Evolutionary conservation across 92 coral and sea anemone species (phyloP), one percentile per base, ranked within the genome.

Genomic region (Muricea muricata): DNA sequence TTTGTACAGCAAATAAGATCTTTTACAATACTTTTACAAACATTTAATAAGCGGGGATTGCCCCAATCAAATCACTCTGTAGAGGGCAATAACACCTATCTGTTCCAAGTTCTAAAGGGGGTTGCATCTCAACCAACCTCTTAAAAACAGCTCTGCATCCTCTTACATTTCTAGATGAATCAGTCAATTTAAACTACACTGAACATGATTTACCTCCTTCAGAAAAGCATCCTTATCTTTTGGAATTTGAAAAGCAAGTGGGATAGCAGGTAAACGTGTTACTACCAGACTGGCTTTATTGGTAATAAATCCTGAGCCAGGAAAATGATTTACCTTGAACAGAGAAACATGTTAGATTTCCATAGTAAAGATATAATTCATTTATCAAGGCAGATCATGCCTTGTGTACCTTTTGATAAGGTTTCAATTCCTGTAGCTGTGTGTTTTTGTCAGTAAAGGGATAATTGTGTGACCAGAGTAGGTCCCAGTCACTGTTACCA

Each of bases 381-480:
- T 3, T 35, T 45, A 12, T 48, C 56, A 48, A 48, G 13, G 15
- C 7, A 42, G 50, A 42, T 42, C 8, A 42, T 42, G n/a, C n/a
- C n/a, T 37, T 9, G 8, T 29, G 18, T 33, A 95, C 98, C 97
- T 95, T 95, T 78, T 95, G 98, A 78, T 95, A 90, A 0, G 93
- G 80, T 29, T 90, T 91, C 68, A 95, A 56, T 20, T 88, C 55
- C 45, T 88, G 84, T 26, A 93, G 37, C 15, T 81, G 54, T 17
- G 82, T 86, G 4, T 4, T 37, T 52, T 76, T 60, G 46, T 86
- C 68, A 7, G 61, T 90, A 87, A 96, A 96, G n/a, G 99, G 99
- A 65, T 96, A 96, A 70, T 94, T 97, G 83, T 96, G 99, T 5
- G 99, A 72, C 99, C 99, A 96, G 46, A 93, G 77, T 9, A 93